Conservation (phyloP, 2,888 invertebrate species). For the Terebella lapidaria region DNA sequence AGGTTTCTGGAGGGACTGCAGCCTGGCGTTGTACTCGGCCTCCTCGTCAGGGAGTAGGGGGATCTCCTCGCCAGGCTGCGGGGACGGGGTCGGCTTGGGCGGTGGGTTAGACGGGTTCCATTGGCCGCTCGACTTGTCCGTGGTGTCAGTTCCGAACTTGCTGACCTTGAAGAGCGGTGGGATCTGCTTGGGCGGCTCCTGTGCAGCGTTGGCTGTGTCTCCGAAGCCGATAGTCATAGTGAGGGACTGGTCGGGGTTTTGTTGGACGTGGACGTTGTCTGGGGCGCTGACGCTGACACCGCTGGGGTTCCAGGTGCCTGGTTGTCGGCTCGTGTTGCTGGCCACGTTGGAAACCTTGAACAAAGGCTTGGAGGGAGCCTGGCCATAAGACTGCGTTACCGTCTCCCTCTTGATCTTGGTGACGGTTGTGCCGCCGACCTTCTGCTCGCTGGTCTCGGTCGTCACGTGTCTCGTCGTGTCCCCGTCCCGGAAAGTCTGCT, state of each 20-base stretch:
- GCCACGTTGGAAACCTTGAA: background rate
- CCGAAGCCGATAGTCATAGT: slow-evolving; percentile 19
- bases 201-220: background rate
- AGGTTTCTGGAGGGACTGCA: slow-evolving; percentile 7
- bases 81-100: background rate
- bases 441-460: slow-evolving; percentile 13
- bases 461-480: slow-evolving; percentile 13
- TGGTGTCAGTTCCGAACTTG: slow-evolving; percentile 8
- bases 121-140: background rate
- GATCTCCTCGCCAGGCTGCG: background rate
- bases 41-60: background rate
- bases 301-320: slow-evolving; percentile 2
- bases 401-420: slow-evolving; percentile 14
- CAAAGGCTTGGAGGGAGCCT: slow-evolving; percentile 1
- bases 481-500: slow-evolving; percentile 11
- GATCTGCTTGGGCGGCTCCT: slow-evolving; percentile 9
- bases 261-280: slow-evolving; percentile 16
- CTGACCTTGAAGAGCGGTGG: slow-evolving; percentile 15
- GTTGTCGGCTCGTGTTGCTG: background rate
- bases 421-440: slow-evolving; percentile 16
- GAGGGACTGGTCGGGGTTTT: slow-evolving; percentile 18
- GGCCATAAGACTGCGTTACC: slow-evolving; percentile 2
- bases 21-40: background rate
- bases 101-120: slow-evolving; percentile 1
- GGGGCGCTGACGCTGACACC: slow-evolving; percentile 8